Evolutionary conservation across 2,797 vertebrate genomes (phyloP).

Genomic region (Octomys mimax): DNA sequence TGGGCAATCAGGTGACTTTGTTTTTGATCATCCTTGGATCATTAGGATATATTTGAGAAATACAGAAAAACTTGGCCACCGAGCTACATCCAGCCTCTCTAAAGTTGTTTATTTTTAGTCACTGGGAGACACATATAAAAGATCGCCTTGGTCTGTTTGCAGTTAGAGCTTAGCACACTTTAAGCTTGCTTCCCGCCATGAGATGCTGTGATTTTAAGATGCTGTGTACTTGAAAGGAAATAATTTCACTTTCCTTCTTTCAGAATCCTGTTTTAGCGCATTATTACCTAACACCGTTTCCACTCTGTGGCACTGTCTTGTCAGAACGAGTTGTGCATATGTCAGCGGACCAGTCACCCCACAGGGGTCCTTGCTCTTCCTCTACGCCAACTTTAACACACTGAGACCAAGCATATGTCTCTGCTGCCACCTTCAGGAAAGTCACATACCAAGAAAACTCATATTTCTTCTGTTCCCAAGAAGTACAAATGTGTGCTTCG

Average conservation of each 20-base stretch:
- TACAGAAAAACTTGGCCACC: neutral
- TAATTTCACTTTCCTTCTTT: slow-evolving; percentile 75
- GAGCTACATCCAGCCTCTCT: neutral
- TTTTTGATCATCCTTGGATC: neutral
- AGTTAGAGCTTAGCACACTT: neutral
- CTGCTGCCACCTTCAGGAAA: slow-evolving; percentile 89
- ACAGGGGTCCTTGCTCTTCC: slow-evolving; percentile 62
- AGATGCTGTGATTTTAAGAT: slow-evolving; percentile 39
- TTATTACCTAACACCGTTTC: slow-evolving; percentile 73
- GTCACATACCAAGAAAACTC: neutral
- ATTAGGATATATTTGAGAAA: neutral
- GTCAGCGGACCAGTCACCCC: slow-evolving; percentile 79
- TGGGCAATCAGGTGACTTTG: too few relatives aligned
- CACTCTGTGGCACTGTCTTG: slow-evolving; percentile 72
- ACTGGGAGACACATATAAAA: neutral
- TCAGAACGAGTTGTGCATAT: slow-evolving; percentile 79
- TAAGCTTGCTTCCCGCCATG: neutral
- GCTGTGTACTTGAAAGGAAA: slow-evolving; percentile 79
- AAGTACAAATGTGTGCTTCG: neutral
- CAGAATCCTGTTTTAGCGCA: slow-evolving; percentile 41
- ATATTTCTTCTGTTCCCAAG: neutral
- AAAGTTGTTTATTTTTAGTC: neutral
- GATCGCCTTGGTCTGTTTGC: neutral
- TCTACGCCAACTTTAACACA: slow-evolving; percentile 36
- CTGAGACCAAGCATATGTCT: slow-evolving; percentile 24